These are phyloP conservation scores for Carollia perspicillata DNA, from an alignment of 2,113 vertebrate species.

Conservation along the genomic window DNA sequence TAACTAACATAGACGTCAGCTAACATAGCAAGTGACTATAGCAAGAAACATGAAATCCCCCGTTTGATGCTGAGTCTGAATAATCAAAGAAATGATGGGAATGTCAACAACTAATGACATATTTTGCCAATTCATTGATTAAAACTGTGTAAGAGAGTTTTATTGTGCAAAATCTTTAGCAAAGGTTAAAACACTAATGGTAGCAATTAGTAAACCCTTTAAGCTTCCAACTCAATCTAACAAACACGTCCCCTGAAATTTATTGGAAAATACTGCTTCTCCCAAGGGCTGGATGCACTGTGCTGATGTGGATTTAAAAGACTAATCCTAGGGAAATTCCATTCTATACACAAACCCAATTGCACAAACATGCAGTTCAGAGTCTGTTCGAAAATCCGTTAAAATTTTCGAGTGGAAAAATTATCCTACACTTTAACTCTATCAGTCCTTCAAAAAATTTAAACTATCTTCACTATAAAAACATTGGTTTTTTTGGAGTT, in stretches of 20 bases:
- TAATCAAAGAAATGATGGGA: conserved; percentile 13
- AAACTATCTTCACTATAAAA: neutral
- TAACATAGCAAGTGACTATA: neutral
- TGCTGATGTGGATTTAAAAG: conserved; percentile 45
- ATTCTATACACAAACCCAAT: neutral
- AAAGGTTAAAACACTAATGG: neutral
- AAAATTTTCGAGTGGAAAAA: conserved; percentile 51
- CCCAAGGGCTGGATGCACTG: neutral
- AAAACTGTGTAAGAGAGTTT: neutral
- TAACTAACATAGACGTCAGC: neutral
- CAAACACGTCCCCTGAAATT: conserved; percentile 11
- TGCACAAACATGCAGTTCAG: neutral
- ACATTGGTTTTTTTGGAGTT: neutral
- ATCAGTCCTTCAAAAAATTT: conserved; percentile 16
- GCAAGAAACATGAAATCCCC: conserved; percentile 5
- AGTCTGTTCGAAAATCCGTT: conserved; percentile 15
- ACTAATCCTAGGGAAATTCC: conserved; percentile 19
- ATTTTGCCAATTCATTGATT: conserved; percentile 30
- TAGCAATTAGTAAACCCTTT: conserved; percentile 38
- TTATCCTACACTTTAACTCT: conserved; percentile 44
- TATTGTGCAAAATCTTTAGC: conserved; percentile 24
- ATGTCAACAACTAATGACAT: neutral
- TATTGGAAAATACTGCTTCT: conserved; percentile 11
- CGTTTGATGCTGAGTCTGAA: neutral
- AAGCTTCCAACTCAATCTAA: conserved; percentile 20